Percentiles rank a stretch among this genome's conserved stretches.
These are phyloP conservation scores for Tragelaphus strepsiceros DNA, from an alignment of 2,113 vertebrate species.

Conservation along the genomic window DNA sequence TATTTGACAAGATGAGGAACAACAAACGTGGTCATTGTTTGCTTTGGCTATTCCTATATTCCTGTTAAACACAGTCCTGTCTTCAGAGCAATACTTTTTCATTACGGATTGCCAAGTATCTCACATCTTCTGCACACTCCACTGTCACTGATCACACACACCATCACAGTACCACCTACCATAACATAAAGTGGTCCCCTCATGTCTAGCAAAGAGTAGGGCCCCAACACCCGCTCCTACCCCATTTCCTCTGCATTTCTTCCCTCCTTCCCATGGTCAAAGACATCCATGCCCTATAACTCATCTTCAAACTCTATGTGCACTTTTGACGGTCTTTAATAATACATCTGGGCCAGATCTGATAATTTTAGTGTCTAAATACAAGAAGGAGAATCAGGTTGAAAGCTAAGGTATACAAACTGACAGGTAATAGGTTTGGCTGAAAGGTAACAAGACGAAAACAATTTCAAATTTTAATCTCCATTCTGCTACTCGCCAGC, in stretches of 20 bases:
- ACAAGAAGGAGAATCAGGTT: background rate
- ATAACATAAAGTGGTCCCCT: background rate
- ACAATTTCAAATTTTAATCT: background rate
- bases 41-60: background rate
- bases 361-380: background rate
- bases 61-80: background rate
- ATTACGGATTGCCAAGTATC: rapidly evolving
- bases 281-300: background rate
- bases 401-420: background rate
- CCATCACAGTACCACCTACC: background rate
- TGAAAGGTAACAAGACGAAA: background rate
- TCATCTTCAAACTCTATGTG: background rate
- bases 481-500: background rate
- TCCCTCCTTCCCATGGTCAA: background rate
- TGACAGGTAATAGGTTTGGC: background rate
- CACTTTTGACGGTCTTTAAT: background rate
- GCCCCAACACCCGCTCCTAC: background rate
- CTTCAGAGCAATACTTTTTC: background rate
- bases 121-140: background rate
- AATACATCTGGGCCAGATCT: background rate
- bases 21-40: background rate
- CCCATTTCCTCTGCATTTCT: background rate
- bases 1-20: background rate
- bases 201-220: background rate
- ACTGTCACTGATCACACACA: background rate